Evolutionary conservation across 2,113 vertebrate genomes (phyloP).

Genomic region (Cyprinus carpio): DNA sequence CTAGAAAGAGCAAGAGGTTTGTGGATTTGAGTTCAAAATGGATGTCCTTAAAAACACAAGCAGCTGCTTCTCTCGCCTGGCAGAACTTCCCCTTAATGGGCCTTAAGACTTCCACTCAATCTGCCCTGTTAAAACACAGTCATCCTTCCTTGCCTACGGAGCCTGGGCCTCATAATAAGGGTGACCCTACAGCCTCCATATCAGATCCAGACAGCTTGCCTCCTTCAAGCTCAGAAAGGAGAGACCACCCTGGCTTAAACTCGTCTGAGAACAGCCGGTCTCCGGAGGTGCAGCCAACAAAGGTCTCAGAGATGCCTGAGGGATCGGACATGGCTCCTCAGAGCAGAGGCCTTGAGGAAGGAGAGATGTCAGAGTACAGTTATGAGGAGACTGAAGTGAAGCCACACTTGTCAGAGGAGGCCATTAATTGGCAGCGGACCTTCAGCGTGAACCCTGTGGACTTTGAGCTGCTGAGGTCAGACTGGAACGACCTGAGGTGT

Average conservation of each 20-base stretch:
- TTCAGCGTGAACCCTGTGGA: conserved; percentile 93
- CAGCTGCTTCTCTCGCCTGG: conserved; percentile 67
- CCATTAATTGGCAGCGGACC: conserved; percentile 96
- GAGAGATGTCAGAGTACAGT: conserved; percentile 84
- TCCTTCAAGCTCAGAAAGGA: conserved; percentile 19
- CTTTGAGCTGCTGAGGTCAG: conserved; percentile 94
- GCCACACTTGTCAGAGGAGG: conserved; percentile 86
- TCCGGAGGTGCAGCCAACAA: conserved; percentile 70
- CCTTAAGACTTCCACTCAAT: conserved; percentile 31
- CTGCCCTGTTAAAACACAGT: conserved; percentile 12
- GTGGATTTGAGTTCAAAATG: conserved; percentile 73
- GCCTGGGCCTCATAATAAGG: not conserved
- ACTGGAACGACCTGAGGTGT: conserved; percentile 98
- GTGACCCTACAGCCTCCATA: conserved; percentile 17
- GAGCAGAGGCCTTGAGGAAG: conserved; percentile 74
- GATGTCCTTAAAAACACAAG: conserved; percentile 36
- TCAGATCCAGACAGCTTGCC: conserved; percentile 30
- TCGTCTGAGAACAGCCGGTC: conserved; percentile 60
- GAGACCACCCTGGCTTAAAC: conserved; percentile 58
- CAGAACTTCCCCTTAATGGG: conserved; percentile 63
- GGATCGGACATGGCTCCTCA: conserved; percentile 66
- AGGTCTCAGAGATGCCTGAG: conserved; percentile 74
- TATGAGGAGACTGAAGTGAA: conserved; percentile 82
- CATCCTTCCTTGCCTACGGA: conserved; percentile 3
- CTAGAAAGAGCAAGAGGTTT: conserved; percentile 73